Evolutionary conservation across 2,888 invertebrate genomes (phyloP), one percentile per base, ranked within the genome.

Genomic region (Diploptera punctata): DNA sequence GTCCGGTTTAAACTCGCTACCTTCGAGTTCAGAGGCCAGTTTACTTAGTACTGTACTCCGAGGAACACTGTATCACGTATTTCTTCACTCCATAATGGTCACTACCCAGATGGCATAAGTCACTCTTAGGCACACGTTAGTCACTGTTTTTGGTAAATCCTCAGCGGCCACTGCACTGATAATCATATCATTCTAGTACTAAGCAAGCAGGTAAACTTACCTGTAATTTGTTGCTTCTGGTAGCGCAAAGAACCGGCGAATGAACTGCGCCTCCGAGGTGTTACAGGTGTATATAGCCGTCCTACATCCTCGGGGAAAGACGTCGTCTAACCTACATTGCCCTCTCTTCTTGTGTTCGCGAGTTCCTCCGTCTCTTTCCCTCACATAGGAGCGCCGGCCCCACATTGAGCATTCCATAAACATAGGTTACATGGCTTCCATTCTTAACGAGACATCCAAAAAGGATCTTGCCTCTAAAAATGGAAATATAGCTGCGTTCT

Each of bases 321-420:
- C 18, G 9, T 65, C 65, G 44, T 52, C 68, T 75, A 75, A 73
- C 75, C 75, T 71, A 75, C 71, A 73, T 75, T 69, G 67, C 71
- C 67, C 72, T 68, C 67, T 49, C 68, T 67, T 18, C 21, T 67
- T 24, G 44, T 68, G 31, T 33, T 33, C 5, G 33, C n/a, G n/a
- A n/a, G 33, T 33, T 33, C 33, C 5, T 33, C 33, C 33, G 31
- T 54, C 33, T 65, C 33, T 18, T 33, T 26, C 68, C 3, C 18
- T 4, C 26, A 0, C 54, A n/a, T 33, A 52, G 24, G 44, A 16
- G 24, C 47, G 26, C 9, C 24, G 68, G 68, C 57, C 38, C 60
- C 19, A 60, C 26, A 68, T 29, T 33, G 68, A 68, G 68, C 54
- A 60, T 68, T 68, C 68, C 52, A 16, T 31, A 60, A 16, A 31